phyloP scores from a whole-genome alignment of 2,888 invertebrate genomes.

The Leptinotarsa tumamoca region DNA sequence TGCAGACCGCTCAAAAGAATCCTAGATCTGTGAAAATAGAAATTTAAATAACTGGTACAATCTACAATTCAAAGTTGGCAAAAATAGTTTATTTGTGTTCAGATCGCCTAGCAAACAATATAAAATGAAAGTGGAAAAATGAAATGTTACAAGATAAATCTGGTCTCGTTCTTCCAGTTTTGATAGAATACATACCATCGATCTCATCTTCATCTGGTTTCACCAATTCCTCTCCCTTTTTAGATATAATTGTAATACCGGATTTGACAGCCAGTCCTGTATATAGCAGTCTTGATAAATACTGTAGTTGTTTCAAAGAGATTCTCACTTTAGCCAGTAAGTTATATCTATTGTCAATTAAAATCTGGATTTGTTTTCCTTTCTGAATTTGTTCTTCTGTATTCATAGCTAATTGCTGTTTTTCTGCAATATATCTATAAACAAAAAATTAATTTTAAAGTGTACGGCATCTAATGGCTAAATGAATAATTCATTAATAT shows the following conservation, averaged over 20 bases:
- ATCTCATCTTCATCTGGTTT: conserved; percentile 53
- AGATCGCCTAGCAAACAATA: no score
- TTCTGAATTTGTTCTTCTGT: conserved; percentile 67
- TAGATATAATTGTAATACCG: conserved; percentile 22
- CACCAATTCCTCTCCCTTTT: not conserved
- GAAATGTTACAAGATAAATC: no score
- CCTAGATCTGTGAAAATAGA: no score
- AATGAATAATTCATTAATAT: no score
- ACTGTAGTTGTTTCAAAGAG: conserved; percentile 72
- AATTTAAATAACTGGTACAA: no score
- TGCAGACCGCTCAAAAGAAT: no score
- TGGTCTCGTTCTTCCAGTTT: not conserved
- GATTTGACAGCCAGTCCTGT: conserved; percentile 16
- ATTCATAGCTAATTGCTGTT: conserved; percentile 66
- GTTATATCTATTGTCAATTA: conserved; percentile 68
- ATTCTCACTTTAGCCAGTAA: conserved; percentile 72
- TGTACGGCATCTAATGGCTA: no score
- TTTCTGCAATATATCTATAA: conserved; percentile 68
- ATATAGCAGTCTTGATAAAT: conserved; percentile 60
- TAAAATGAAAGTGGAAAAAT: no score
- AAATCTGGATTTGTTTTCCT: conserved; percentile 63
- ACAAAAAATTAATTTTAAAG: not conserved
- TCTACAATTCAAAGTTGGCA: no score
- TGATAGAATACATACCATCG: conserved; percentile 46
- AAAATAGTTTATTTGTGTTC: no score